Conservation (phyloP, 1,140 invertebrate species). For the Pinna nobilis region DNA sequence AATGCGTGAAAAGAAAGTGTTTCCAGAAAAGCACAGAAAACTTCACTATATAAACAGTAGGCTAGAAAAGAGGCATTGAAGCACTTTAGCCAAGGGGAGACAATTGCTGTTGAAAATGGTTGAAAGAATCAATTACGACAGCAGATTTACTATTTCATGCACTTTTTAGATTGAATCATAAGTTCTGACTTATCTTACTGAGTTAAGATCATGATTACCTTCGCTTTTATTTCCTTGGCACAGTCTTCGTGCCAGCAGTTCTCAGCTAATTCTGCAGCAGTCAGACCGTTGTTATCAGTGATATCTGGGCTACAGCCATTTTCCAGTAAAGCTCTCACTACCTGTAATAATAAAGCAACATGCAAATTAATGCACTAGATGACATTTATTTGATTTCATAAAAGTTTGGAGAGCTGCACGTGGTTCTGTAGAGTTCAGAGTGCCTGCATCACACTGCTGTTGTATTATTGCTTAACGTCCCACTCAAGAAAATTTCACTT, state of each 20-base stretch:
- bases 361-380: neutral
- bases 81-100: neutral
- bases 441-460: too few relatives aligned
- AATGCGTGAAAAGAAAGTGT: too few relatives aligned
- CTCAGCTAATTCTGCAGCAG: conserved; percentile 66
- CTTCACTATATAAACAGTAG: neutral
- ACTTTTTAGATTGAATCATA: neutral
- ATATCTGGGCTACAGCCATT: conserved; percentile 80
- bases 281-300: conserved; percentile 69
- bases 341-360: conserved; percentile 77
- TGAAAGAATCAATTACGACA: conserved; percentile 4
- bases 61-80: neutral
- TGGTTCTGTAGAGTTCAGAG: too few relatives aligned
- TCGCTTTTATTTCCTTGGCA: conserved; percentile 47
- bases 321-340: conserved; percentile 85
- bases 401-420: too few relatives aligned
- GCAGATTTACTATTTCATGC: neutral
- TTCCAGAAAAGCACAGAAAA: neutral
- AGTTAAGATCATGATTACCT: conserved; percentile 30
- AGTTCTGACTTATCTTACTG: neutral
- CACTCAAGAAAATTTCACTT: too few relatives aligned
- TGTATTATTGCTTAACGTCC: too few relatives aligned
- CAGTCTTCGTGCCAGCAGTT: conserved; percentile 58
- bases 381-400: too few relatives aligned
- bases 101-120: neutral